A percentile compares a stretch with the other conserved stretches of the same genome.
These are phyloP conservation scores for Prorops nasuta DNA, from an alignment of 1,140 invertebrate genomes.

Conservation along the genomic window DNA sequence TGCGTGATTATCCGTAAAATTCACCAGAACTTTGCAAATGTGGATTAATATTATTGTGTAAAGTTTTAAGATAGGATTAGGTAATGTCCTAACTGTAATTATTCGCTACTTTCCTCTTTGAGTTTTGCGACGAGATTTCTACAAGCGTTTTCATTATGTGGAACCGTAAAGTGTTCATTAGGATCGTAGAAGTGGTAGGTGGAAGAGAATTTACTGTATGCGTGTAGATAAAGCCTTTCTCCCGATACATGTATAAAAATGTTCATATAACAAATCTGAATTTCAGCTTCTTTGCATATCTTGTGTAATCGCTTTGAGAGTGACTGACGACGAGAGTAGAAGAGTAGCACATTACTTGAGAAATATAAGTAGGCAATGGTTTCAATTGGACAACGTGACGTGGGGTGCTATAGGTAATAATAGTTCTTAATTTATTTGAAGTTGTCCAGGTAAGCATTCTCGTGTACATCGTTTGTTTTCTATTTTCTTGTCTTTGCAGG, in stretches of 20 bases:
- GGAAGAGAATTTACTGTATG: too few relatives aligned
- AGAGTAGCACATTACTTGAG: conserved; percentile 66
- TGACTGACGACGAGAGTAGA: conserved; percentile 70
- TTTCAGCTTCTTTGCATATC: conserved; percentile 66
- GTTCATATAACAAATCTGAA: not conserved
- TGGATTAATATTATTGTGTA: too few relatives aligned
- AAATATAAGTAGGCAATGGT: conserved; percentile 73
- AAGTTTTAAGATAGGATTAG: too few relatives aligned
- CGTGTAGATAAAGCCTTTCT: too few relatives aligned
- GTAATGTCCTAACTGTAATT: too few relatives aligned
- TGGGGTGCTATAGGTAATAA: conserved; percentile 66
- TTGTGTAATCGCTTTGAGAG: conserved; percentile 66
- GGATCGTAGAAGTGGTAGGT: conserved; percentile 60
- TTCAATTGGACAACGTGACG: conserved; percentile 69
- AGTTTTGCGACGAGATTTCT: too few relatives aligned
- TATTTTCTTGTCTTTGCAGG: conserved; percentile 35
- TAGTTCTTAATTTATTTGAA: not conserved
- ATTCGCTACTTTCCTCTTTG: too few relatives aligned
- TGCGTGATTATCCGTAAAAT: too few relatives aligned
- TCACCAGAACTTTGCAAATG: too few relatives aligned
- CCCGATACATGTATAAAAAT: too few relatives aligned
- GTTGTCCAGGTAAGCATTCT: too few relatives aligned
- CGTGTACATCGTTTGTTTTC: not conserved
- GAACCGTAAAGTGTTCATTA: conserved; percentile 55
- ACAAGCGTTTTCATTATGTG: conserved; percentile 47